A percentile compares a stretch with the other conserved stretches of the same genome.
phyloP scores from a whole-genome alignment of 2,113 vertebrate genomes.

The Myiopsitta monachus region DNA sequence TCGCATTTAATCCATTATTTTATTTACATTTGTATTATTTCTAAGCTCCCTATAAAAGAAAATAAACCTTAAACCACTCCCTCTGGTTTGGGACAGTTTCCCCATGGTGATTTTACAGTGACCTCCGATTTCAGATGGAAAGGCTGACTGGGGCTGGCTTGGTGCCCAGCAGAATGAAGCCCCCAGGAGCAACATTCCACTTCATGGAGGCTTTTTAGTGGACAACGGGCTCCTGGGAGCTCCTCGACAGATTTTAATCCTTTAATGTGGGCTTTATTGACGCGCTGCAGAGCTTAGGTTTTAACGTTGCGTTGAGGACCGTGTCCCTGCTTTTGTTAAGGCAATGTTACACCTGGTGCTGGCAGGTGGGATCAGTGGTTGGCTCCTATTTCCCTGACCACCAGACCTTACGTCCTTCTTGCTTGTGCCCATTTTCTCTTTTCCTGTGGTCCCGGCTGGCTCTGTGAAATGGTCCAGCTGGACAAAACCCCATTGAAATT shows the following conservation, averaged over 20 bases:
- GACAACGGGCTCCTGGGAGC: neutral
- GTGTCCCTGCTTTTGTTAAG: neutral
- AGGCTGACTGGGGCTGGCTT: neutral
- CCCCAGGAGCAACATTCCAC: fast-evolving
- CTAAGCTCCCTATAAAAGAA: neutral
- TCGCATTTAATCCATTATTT: neutral
- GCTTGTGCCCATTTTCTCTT: neutral
- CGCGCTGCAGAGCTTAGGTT: neutral
- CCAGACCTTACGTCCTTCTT: neutral
- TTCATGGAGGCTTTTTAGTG: neutral
- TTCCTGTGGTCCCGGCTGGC: neutral
- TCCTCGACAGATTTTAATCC: neutral
- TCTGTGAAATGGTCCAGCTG: neutral
- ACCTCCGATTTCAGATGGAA: neutral
- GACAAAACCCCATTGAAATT: neutral
- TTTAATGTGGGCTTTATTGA: neutral
- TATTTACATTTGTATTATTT: neutral
- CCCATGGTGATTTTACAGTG: fast-evolving
- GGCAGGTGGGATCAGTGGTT: neutral
- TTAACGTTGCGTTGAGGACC: neutral
- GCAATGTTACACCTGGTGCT: neutral
- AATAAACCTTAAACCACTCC: neutral
- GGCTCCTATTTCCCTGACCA: neutral
- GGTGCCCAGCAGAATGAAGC: neutral
- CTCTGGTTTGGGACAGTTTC: neutral